Conservation (phyloP, 2,113 vertebrate species). For the Polypterus bichir region DNA sequence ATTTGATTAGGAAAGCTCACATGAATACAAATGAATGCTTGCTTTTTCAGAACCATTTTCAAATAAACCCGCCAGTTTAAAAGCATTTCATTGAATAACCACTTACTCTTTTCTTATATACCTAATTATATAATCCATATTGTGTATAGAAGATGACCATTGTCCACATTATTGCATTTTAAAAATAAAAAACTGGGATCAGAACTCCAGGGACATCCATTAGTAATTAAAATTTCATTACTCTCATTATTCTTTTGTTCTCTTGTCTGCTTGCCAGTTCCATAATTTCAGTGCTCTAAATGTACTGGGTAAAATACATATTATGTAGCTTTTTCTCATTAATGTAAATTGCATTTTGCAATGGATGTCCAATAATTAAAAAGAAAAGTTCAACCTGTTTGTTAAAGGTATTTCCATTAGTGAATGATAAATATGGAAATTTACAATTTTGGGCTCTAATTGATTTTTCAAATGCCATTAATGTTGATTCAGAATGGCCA, state of each 20-base stretch:
- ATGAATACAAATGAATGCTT: not conserved
- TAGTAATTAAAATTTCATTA: conserved; percentile 61
- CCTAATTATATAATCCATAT: conserved; percentile 41
- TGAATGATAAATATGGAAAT: conserved; percentile 44
- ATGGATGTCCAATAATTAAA: conserved; percentile 72
- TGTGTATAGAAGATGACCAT: conserved; percentile 50
- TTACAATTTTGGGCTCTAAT: conserved; percentile 47
- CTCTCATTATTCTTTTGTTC: conserved; percentile 33
- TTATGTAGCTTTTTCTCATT: conserved; percentile 67
- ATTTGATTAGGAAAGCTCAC: too few relatives aligned
- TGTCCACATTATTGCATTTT: conserved; percentile 50
- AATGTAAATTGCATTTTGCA: conserved; percentile 71
- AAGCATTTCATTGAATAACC: conserved; percentile 30
- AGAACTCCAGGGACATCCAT: conserved; percentile 50
- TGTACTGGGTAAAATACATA: conserved; percentile 56
- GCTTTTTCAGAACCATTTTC: conserved; percentile 35
- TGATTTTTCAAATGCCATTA: conserved; percentile 55
- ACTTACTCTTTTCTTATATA: conserved; percentile 31
- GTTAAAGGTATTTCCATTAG: conserved; percentile 54
- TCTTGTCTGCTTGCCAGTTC: conserved; percentile 35
- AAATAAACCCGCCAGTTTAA: conserved; percentile 38
- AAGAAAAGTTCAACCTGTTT: conserved; percentile 59
- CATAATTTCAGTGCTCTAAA: conserved; percentile 57
- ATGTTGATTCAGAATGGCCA: conserved; percentile 58
- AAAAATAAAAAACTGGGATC: conserved; percentile 50